Base-by-base conservation (phyloP, 2,797 vertebrate species). In the Onychomys arenicola region DNA sequence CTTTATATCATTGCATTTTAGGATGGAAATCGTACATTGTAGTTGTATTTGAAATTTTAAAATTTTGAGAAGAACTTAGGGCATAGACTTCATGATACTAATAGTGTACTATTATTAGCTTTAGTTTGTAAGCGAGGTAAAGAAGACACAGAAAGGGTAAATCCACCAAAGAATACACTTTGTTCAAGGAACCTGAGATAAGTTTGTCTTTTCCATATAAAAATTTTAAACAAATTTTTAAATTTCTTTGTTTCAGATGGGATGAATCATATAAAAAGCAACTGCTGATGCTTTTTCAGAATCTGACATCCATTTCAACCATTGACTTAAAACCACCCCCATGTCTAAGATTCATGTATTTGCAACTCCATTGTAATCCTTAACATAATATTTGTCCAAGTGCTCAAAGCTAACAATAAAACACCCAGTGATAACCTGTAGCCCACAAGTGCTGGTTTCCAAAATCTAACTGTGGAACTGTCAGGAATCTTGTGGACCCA, bases 31-130 rank as follows among this genome's bases (percentile, higher is more conserved):
- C 83, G 49, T 81, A 71, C 34, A 37, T 16, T 67, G 19, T 29
- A 80, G 29, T 85, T 67, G 5, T 87, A 76, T 93, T 88, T 95
- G 75, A 75, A 92, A 93, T 34, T 94, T 32, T 93, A 92, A 96
- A 12, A 16, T 77, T 75, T 75, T 93, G 40, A 71, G 61, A 93
- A 75, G 7, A 25, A 87, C 19, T 55, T 8, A 75, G 76, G 34
- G 49, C 55, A 77, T 65, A 87, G 6, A 0, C 19, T 27, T 63
- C 55, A 67, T 65, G 71, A 89, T 93, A 37, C 78, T 67, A 89
- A 8, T 17, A 86, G 21, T 94, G 6, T 67, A 37, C 34, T 83
- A 23, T 29, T 37, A 49, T 80, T 80, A 89, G 34, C 34, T n/a
- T 65, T 25, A 73, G 84, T 92, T 86, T 93, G 40, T 88, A 91